A percentile compares a stretch with the other conserved stretches of the same genome.
Evolutionary conservation across 2,113 vertebrate genomes (phyloP).

Genomic region (Puma concolor): DNA sequence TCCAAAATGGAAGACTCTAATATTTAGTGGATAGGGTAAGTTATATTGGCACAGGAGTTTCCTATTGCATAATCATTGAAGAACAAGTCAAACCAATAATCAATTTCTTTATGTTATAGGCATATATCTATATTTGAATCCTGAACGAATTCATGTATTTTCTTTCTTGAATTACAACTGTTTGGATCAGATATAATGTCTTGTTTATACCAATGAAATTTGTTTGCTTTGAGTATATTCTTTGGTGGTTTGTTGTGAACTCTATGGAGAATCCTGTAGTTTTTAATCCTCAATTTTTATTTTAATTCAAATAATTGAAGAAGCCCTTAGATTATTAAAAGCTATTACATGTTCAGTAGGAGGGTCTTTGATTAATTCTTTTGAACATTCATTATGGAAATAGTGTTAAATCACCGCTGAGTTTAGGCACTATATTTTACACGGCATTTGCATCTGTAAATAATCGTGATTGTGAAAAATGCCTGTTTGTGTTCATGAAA

Average conservation of each 20-base stretch:
- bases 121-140: conserved; percentile 57
- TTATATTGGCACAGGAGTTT: background rate
- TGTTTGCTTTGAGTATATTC: conserved; percentile 53
- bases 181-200: background rate
- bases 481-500: conserved; percentile 63
- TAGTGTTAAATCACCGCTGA: conserved; percentile 57
- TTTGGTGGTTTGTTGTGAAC: background rate
- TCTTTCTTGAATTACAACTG: conserved; percentile 55
- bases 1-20: background rate
- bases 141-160: conserved; percentile 69
- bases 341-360: conserved; percentile 49
- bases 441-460: conserved; percentile 65
- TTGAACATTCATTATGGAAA: conserved; percentile 65
- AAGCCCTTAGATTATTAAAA: conserved; percentile 55
- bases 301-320: conserved; percentile 70
- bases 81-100: background rate
- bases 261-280: background rate
- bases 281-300: conserved; percentile 37
- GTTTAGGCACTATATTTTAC: conserved; percentile 67
- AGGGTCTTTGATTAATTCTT: conserved; percentile 61
- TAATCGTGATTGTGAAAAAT: conserved; percentile 74
- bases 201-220: conserved; percentile 73
- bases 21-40: background rate
- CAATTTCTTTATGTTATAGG: background rate
- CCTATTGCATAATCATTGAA: background rate